Base-by-base conservation (phyloP, 2,113 vertebrate species). In the Cyprinodon variegatus region DNA sequence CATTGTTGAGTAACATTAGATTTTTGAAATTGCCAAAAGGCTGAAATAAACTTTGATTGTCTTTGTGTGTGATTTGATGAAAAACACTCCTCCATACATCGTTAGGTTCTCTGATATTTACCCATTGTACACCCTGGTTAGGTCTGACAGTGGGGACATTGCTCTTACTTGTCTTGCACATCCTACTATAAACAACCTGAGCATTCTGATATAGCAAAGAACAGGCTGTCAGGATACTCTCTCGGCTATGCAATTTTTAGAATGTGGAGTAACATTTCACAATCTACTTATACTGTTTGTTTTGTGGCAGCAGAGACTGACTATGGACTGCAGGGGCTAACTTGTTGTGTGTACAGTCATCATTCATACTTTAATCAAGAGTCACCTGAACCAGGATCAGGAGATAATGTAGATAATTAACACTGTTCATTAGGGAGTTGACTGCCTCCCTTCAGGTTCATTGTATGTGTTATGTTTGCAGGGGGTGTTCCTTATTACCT, bases 321-420 rank as follows among this genome's bases (percentile, higher is more conserved):
- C 68, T 43, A 62, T 38, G 60, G 72, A 60, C 50, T 65, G 64
- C 79, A 60, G 79, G 67, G 50, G 40, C 53, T 71, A 12, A 60
- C 61, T 70, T 71, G 53, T 77, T 86, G 73, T 76, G 57, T 77
- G 40, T 71, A 48, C 2, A 10, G 40, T 75, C 69, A 71, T 78
- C 65, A 45, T 40, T 63, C 45, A 66, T 74, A 48, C 77, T 82
- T 78, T 84, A 83, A 84, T 89, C 82, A 86, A 84, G 85, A 77
- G 63, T 69, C 64, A 82, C 71, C 81, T 80, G 82, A 88, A 85
- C 77, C 14, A 8, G 50, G 83, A 76, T 87, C 70, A 76, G 53
- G 40, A 68, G 82, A 79, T 85, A 76, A 87, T 84, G 74, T 53
- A 40, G 81, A 87, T 81, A 83, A 90, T 89, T 86, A 88, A 77